Evolutionary conservation across 2,113 vertebrate genomes (phyloP), one percentile per base, ranked within the genome.

Genomic region (Leucopternis melanops): DNA sequence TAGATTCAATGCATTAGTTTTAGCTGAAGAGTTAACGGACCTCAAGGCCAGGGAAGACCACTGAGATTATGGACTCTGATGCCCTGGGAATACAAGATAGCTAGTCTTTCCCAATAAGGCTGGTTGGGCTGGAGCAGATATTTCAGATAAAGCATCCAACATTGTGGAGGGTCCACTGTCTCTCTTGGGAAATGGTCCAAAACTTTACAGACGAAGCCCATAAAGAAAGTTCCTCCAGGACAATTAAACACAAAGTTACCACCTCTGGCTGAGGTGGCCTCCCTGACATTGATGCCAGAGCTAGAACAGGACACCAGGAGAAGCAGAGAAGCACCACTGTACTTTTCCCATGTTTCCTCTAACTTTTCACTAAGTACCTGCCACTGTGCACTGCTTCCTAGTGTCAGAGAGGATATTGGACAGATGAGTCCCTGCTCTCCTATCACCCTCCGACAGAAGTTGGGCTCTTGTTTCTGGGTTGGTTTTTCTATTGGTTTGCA

Each of bases 361-460:
- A 55, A 36, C 11, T 36, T 67, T 36, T 80, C 40, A 5, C 62
- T 5, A 7, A 40, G 16, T 55, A 27, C 10, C 62, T 85, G 32
- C 32, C 62, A 26, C 47, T 17, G 16, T 5, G 13, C 13, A 10
- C 29, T 42, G n/a, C 59, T 80, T 85, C 21, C 61, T 31, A 13
- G 7, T 14, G 32, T 63, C 71, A 77, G 81, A 72, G 44, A 66
- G 7, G 44, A 31, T 7, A 16, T 8, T 5, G 29, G 16, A 23
- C 4, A 9, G 26, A 36, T 72, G 44, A 47, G 13, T 50, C 58
- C 44, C 25, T 45, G 47, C 52, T 79, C 19, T 40, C 6, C 0
- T 19, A 1, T 61, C 45, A 20, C 22, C 16, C 38, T 45, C 27
- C 1, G 2, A 16, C 1, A 77, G 31, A 59, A 70, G 31, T 0